Base-by-base conservation (phyloP, 2,797 vertebrate species). In the Myoxocephalus aenaeus region DNA sequence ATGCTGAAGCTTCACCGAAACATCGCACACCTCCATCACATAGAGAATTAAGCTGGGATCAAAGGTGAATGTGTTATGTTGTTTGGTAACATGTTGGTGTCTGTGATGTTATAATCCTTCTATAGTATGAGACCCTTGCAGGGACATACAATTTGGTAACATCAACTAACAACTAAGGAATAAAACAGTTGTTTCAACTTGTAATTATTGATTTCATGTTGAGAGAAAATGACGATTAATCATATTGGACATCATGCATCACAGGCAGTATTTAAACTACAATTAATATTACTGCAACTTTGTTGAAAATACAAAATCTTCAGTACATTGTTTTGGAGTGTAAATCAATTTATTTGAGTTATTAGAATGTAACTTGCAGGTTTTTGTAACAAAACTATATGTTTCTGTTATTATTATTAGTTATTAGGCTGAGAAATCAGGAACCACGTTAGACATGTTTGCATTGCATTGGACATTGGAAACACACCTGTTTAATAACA, bases 11-110 rank as follows among this genome's bases (percentile, higher is more conserved):
- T 67, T 27, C 54, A 42, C 34, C 1, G 36, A 75, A 22, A 70
- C 75, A 65, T 65, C 58, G 51, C 14, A 34, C 56, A 65, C 8
- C 62, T 70, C 22, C 10, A 50, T 29, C 75, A 65, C 58, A 58
- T 50, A 13, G 65, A 69, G 50, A 48, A 38, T 40, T 44, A 58
- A 48, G 61, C 62, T 22, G 71, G 42, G 77, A 72, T 79, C 44
- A 57, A 18, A 79, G 46, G 48, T 77, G n/a, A 70, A 32, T 25
- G 25, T 53, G 70, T 79, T 36, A 14, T 78, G 29, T 66, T 50
- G 34, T 59, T 69, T 8, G 32, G 36, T 58, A 27, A 9, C 7
- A 20, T 40, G 29, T 54, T 63, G 20, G 29, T 65, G 29, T 56
- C n/a, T 29, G 25, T n/a, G 27, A 44, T 44, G 15, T 48, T 2